phyloP scores from a whole-genome alignment of 2,113 vertebrate species.

The Pseudopodoces humilis region DNA sequence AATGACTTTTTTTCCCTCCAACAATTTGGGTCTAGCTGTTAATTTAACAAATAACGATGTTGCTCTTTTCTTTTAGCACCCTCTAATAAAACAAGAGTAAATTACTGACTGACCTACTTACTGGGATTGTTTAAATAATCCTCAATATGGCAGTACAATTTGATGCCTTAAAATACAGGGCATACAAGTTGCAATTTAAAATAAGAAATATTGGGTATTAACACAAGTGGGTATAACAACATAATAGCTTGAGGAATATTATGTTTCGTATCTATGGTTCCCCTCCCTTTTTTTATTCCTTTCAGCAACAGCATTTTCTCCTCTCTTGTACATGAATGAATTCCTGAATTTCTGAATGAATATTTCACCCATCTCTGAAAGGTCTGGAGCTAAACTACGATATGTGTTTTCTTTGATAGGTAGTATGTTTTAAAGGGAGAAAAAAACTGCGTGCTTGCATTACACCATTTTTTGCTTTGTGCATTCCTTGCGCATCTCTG shows the following conservation, averaged over 20 bases:
- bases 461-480: not conserved
- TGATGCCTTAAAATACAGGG: conserved; percentile 46
- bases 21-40: conserved; percentile 16
- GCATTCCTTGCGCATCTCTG: not conserved
- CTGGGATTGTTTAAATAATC: conserved; percentile 62
- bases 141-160: conserved; percentile 51
- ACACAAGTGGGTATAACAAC: not conserved
- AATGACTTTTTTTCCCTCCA: not conserved
- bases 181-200: conserved; percentile 33
- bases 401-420: not conserved
- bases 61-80: conserved; percentile 36
- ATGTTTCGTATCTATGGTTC: not conserved
- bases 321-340: not conserved
- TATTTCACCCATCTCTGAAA: not conserved
- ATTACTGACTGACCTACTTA: conserved; percentile 67
- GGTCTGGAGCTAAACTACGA: not conserved
- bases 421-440: not conserved
- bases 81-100: conserved; percentile 50
- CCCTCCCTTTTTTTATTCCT: not conserved
- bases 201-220: conserved; percentile 16
- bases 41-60: conserved; percentile 12
- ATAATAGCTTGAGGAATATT: not conserved
- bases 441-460: not conserved
- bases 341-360: not conserved
- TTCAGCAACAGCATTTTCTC: not conserved